A percentile compares a stretch with the other conserved stretches of the same genome.
Evolutionary conservation across 2,113 vertebrate genomes (phyloP).

Genomic region (Caracal caracal): DNA sequence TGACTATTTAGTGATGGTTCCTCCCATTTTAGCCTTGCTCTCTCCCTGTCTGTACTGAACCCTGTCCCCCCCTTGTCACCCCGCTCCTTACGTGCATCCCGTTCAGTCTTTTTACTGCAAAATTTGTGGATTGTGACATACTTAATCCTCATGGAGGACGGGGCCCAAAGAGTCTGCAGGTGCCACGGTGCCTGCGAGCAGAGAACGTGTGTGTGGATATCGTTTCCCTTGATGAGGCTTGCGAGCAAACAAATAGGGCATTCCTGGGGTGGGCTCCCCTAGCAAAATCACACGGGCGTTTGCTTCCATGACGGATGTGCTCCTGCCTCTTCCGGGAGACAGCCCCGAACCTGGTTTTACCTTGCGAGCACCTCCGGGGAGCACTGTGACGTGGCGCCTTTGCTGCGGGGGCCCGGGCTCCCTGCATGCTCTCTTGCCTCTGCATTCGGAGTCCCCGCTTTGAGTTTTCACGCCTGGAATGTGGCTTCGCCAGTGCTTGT

Average conservation of each 20-base stretch:
- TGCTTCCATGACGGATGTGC: neutral
- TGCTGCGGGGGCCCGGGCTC: neutral
- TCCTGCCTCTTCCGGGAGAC: neutral
- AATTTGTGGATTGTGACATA: accelerated
- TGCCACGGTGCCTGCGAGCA: accelerated
- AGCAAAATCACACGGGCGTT: neutral
- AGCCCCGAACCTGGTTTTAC: neutral
- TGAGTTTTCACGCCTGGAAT: neutral
- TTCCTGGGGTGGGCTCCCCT: neutral
- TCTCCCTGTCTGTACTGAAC: accelerated
- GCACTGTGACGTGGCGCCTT: accelerated
- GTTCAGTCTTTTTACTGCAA: neutral
- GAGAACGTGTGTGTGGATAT: accelerated
- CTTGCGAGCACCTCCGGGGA: neutral
- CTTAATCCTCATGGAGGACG: neutral
- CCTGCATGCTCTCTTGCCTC: conserved; percentile 20
- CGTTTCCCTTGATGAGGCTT: accelerated
- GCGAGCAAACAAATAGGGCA: too few species aligned
- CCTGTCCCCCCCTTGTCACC: accelerated
- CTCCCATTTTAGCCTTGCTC: neutral
- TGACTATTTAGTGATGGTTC: accelerated
- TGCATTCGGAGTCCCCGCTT: neutral
- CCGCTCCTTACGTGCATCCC: neutral
- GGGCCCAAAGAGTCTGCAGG: neutral
- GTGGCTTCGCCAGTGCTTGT: conserved; percentile 43